These are phyloP conservation scores for Mohoua ochrocephala DNA, from an alignment of 2,113 vertebrate genomes.

Conservation along the genomic window DNA sequence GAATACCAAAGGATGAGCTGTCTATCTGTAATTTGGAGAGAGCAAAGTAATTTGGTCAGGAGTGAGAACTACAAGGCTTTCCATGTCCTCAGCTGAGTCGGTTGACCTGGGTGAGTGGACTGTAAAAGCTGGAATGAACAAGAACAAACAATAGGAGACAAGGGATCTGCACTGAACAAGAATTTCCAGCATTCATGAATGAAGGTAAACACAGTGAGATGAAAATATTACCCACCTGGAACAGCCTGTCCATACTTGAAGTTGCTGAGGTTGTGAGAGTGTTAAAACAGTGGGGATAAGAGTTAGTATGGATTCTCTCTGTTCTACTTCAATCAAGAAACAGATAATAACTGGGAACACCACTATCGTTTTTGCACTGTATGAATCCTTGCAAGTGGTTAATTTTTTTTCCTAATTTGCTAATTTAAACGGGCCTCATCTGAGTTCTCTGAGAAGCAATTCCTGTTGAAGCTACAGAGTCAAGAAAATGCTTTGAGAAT, in stretches of 20 bases:
- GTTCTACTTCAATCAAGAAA: not conserved
- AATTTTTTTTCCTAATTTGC: not conserved
- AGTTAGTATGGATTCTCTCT: not conserved
- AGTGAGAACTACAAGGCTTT: not conserved
- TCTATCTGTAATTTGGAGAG: not conserved
- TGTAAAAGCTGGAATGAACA: not conserved
- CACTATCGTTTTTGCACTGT: not conserved
- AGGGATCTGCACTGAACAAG: not conserved
- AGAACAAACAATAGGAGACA: not conserved
- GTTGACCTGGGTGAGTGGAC: not conserved
- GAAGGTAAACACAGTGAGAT: not conserved
- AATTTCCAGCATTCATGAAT: not conserved
- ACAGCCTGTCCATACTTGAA: not conserved
- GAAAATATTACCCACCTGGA: not conserved
- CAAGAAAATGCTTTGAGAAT: not conserved
- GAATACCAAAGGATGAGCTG: not conserved
- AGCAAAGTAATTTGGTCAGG: not conserved
- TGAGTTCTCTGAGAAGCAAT: not conserved
- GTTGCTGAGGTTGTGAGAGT: not conserved
- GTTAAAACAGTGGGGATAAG: not conserved
- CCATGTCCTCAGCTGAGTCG: accelerated
- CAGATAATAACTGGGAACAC: not conserved
- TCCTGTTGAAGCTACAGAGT: not conserved
- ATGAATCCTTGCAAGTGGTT: not conserved
- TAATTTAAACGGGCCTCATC: not conserved